Base-by-base conservation (phyloP, 2,113 vertebrate genomes). In the Nesogale talazaci region DNA sequence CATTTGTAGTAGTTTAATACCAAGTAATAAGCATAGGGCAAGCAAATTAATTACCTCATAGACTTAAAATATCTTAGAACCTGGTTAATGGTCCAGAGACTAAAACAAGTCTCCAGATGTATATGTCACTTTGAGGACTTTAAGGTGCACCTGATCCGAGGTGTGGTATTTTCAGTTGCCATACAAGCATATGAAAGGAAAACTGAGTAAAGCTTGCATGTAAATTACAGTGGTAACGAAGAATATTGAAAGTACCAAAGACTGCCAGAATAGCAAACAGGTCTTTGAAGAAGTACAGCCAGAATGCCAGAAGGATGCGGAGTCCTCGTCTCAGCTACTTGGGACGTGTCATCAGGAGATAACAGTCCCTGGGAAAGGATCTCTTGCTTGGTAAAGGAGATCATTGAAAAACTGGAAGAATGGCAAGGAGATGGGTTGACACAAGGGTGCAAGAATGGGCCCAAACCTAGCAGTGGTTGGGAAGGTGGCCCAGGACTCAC, bases 41-140 rank as follows among this genome's bases (percentile, higher is more conserved):
- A 61, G 12, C 31, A 76, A 87, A 27, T 2, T 90, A 85, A 78
- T 87, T 77, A n/a, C 23, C 12, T 38, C 85, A 61, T 57, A 23
- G n/a, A 11, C 31, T 92, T 86, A 10, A 75, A 82, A 84, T 78
- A n/a, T 61, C 67, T 91, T 94, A 65, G 90, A 27, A 57, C n/a
- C 2, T 7, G 67, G 29, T 46, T 14, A 15, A 38, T 36, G 81
- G 52, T 63, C 22, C 56, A 81, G 25, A 87, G 25, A 82, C 31
- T 83, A 77, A 92, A 89, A 46, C 7, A 76, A 89, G 17, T 14
- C 61, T 83, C 31, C 31, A 38, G 65, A 78, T 46, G n/a, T n/a
- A n/a, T 69, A 69, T n/a, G 15, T 52, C 46, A 6, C 10, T 7
- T 52, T 52, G 46, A 52, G 5, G 46, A 52, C 46, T n/a, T n/a